These are phyloP conservation scores for Euplagia quadripunctaria DNA, from an alignment of 2,888 invertebrate genomes.

Conservation along the genomic window DNA sequence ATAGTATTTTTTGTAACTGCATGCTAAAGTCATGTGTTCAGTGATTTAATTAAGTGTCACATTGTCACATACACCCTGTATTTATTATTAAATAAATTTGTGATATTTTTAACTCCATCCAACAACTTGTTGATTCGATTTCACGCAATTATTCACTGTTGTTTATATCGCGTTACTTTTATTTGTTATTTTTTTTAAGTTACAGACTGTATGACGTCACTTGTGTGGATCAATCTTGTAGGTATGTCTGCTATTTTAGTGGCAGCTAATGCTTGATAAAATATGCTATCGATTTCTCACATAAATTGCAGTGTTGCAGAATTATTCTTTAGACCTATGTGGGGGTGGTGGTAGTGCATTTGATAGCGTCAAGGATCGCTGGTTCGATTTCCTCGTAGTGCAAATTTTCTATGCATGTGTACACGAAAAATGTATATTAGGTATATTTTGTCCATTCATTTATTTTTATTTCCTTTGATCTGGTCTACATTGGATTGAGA, in stretches of 20 bases:
- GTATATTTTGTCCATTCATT: no score
- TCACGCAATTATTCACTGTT: constrained; percentile 50
- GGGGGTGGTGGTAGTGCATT: no score
- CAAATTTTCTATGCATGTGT: neutral
- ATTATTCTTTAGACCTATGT: no score
- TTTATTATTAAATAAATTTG: constrained; percentile 48
- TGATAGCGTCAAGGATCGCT: no score
- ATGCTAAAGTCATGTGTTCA: no score
- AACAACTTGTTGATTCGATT: constrained; percentile 60
- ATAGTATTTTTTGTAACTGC: no score
- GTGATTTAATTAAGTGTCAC: no score
- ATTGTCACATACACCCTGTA: no score
- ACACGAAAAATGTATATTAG: no score
- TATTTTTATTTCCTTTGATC: no score
- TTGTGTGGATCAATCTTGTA: constrained; percentile 18
- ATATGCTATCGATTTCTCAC: neutral
- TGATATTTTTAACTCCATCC: constrained; percentile 71
- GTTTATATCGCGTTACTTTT: constrained; percentile 19
- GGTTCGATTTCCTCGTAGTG: neutral
- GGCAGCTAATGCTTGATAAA: no score
- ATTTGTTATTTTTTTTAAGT: constrained; percentile 11
- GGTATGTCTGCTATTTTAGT: neutral
- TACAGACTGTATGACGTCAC: constrained; percentile 14
- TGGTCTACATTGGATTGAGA: no score
- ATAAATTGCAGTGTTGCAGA: neutral